Evolutionary conservation across 2,797 vertebrate genomes (phyloP).

Genomic region (Siniperca undulata): DNA sequence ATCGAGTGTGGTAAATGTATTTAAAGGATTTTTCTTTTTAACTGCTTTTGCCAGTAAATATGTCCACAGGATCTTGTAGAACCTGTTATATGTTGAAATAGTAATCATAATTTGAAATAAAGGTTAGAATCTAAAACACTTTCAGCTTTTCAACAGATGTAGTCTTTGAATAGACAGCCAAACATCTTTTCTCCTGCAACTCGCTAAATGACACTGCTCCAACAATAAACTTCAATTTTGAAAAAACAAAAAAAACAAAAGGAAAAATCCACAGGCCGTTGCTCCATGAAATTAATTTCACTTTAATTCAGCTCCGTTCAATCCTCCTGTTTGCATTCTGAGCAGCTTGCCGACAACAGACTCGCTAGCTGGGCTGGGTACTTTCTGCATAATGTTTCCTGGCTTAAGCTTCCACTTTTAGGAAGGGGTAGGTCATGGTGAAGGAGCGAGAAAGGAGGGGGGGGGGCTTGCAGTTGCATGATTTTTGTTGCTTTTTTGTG

Average conservation of each 20-base stretch:
- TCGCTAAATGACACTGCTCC: background rate
- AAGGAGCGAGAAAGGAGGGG: too few species aligned
- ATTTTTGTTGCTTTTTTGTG: too few species aligned
- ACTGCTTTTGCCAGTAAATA: background rate
- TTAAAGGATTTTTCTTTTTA: background rate
- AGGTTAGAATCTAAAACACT: background rate
- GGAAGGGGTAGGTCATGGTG: too few species aligned
- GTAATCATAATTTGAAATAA: background rate
- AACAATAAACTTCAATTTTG: too few species aligned
- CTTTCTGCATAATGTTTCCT: background rate
- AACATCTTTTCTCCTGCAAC: background rate
- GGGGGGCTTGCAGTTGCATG: too few species aligned
- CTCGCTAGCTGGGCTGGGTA: too few species aligned
- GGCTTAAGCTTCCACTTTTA: background rate
- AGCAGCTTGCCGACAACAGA: background rate
- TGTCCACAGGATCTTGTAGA: background rate
- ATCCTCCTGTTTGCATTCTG: too few species aligned
- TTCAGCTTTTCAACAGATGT: background rate
- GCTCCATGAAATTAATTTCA: background rate
- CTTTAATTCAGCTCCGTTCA: background rate
- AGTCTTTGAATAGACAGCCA: background rate
- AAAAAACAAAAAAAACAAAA: background rate
- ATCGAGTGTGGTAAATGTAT: background rate
- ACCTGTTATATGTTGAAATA: too few species aligned
- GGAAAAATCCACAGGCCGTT: too few species aligned